Evolutionary conservation across 2,113 vertebrate species (phyloP).

Genomic region (Scomber scombrus): DNA sequence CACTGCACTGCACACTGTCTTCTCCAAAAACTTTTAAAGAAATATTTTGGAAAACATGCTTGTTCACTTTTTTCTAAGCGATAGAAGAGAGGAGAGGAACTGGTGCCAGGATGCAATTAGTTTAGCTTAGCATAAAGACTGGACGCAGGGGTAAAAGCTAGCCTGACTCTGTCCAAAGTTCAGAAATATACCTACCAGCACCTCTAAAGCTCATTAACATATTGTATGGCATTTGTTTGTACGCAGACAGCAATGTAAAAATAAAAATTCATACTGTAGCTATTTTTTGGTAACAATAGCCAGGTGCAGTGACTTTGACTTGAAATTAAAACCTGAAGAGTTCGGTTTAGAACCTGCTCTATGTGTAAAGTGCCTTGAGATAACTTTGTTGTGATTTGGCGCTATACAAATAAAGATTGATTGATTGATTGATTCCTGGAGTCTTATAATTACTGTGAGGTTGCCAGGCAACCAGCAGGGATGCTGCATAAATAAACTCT

Average conservation of each 20-base stretch:
- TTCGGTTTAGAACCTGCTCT: too few relatives aligned
- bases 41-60: slow-evolving; percentile 5
- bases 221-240: background rate
- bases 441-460: too few relatives aligned
- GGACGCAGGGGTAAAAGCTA: background rate
- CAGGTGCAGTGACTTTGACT: too few relatives aligned
- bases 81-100: background rate
- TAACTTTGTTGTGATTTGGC: too few relatives aligned
- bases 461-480: too few relatives aligned
- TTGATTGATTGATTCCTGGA: too few relatives aligned
- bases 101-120: background rate
- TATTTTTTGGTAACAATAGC: too few relatives aligned
- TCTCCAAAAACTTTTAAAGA: background rate
- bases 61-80: slow-evolving; percentile 3
- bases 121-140: slow-evolving; percentile 17
- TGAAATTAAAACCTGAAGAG: too few relatives aligned
- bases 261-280: too few relatives aligned
- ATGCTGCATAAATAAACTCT: too few relatives aligned
- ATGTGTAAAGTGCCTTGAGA: too few relatives aligned
- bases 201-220: slow-evolving; percentile 25
- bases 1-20: slow-evolving; percentile 1
- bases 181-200: background rate
- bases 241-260: background rate
- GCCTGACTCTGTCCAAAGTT: background rate
- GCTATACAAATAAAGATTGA: too few relatives aligned